Base-by-base conservation (phyloP, 1,140 invertebrate species). In the Pomacea maculata region DNA sequence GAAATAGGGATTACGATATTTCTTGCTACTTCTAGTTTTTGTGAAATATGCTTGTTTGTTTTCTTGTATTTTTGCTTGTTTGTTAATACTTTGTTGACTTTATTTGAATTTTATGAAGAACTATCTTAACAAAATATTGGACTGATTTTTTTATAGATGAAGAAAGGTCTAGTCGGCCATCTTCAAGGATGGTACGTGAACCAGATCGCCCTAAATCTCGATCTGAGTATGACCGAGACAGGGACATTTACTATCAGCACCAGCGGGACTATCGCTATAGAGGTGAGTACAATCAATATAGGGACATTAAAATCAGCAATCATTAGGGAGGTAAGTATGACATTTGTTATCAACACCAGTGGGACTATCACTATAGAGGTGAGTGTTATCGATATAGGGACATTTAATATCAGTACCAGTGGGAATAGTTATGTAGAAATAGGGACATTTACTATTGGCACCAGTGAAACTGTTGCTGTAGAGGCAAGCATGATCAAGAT, bases 151-250 rank as follows among this genome's bases (percentile, higher is more conserved):
- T 80, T 77, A 2, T 70, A 83, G 78, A 84, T 54, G 85, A 85
- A 78, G 82, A 83, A 45, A 29, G 79, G 15, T 55, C 63, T 68
- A 85, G 84, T 34, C 79, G 85, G 61, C 81, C 85, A 65, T 83
- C 83, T n/a, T 86, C 85, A 45, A 82, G 84, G 67, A 78, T 83
- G 55, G 83, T 73, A 12, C 75, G 81, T 52, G 82, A 83, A 8
- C 71, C 75, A 52, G 86, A 87, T 11, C 74, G 81, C 61, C 82
- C 83, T 21, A 80, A 75, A 65, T 87, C 86, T 57, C 63, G 87
- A 21, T 55, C 79, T 15, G 85, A 86, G 54, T 86, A 88, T 80
- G 85, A 86, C 15, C 80, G 83, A 64, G 87, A 88, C 57, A 57
- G 77, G 21, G 77, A 78, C 7, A 45, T 15, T 8, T 77, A 77